Percentiles rank a stretch among this genome's conserved stretches.
These are phyloP conservation scores for Sthenelais limicola DNA, from an alignment of 2,888 invertebrate genomes.

Conservation along the genomic window DNA sequence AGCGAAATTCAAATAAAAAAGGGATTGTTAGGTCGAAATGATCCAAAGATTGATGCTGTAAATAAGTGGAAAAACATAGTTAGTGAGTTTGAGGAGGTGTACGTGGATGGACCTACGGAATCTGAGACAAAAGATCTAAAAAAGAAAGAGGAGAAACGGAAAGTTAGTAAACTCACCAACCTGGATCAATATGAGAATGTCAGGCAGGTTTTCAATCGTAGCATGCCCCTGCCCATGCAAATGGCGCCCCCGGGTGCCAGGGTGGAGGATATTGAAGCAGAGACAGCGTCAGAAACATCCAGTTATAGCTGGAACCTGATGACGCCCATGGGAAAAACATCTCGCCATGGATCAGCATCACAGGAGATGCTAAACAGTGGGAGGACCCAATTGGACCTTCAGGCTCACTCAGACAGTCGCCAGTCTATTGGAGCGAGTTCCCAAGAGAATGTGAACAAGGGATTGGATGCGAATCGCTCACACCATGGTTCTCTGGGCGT, in stretches of 20 bases:
- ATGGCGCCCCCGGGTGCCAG: slow-evolving; percentile 34
- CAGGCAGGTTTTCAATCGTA: slow-evolving; percentile 44
- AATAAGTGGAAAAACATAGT: slow-evolving; percentile 41
- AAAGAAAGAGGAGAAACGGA: slow-evolving; percentile 16
- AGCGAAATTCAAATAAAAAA: background rate
- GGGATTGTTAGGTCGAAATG: slow-evolving; percentile 8
- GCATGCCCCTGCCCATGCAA: slow-evolving; percentile 41
- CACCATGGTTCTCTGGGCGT: too few relatives aligned
- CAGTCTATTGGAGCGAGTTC: too few relatives aligned
- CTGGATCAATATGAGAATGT: slow-evolving; percentile 43
- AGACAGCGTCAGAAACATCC: slow-evolving; percentile 34
- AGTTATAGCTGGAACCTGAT: slow-evolving; percentile 36
- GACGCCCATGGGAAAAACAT: slow-evolving; percentile 26
- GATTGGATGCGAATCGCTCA: too few relatives aligned
- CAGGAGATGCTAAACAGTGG: too few relatives aligned
- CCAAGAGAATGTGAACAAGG: too few relatives aligned
- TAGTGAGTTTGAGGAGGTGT: slow-evolving; percentile 37
- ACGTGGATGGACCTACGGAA: background rate
- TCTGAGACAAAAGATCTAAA: background rate
- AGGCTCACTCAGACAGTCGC: too few relatives aligned
- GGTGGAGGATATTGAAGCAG: slow-evolving; percentile 35
- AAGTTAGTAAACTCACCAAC: slow-evolving; percentile 37
- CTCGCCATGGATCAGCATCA: too few relatives aligned
- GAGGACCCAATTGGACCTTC: too few relatives aligned
- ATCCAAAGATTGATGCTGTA: slow-evolving; percentile 6